Base-by-base conservation (phyloP, 2,797 vertebrate species). In the Trachurus trachurus region DNA sequence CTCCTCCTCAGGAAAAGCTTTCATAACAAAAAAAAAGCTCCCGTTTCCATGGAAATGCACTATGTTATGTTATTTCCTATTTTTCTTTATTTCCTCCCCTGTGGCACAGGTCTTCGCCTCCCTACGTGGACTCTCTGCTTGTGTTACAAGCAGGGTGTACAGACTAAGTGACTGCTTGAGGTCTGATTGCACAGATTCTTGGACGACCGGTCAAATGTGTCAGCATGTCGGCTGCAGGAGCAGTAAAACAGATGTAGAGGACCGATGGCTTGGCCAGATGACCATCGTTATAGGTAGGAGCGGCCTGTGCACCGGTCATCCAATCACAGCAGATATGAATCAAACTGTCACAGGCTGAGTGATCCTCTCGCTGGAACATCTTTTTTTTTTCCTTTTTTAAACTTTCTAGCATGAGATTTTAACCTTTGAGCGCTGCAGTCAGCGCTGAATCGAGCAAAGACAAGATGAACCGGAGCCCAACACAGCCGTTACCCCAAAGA, bases 1-100 rank as follows among this genome's bases (percentile, higher is more conserved):
- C 83, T 76, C 54, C 85, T 91, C 42, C 71, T 85, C 76, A 78
- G 70, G 64, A 91, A 84, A 88, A 64, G 63, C 87, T 88, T 91
- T 90, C 77, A 89, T 71, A 91, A 89, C 73, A 90, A 87, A 85
- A 87, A 85, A 83, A 62, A 1, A 5, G 66, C 80, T 84, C 62
- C 37, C 1, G 71, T 93, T 88, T 70, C 90, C 78, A 86, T 34
- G 74, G 91, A 82, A 89, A 93, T 74, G 39, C 52, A 44, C 73
- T 19, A n/a, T 78, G 80, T 80, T 81, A 45, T 84, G 73, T 80
- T 88, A 83, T 78, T 65, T 68, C 71, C 75, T 16, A 71, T 84
- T 87, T 81, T 80, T 82, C 82, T 78, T 68, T 11, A 61, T 73
- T 71, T 77, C 74, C 50, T 80, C 21, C 73, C 54, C 59, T 53